phyloP scores from a whole-genome alignment of 2,797 vertebrate genomes.

The Gephyroberyx darwinii region DNA sequence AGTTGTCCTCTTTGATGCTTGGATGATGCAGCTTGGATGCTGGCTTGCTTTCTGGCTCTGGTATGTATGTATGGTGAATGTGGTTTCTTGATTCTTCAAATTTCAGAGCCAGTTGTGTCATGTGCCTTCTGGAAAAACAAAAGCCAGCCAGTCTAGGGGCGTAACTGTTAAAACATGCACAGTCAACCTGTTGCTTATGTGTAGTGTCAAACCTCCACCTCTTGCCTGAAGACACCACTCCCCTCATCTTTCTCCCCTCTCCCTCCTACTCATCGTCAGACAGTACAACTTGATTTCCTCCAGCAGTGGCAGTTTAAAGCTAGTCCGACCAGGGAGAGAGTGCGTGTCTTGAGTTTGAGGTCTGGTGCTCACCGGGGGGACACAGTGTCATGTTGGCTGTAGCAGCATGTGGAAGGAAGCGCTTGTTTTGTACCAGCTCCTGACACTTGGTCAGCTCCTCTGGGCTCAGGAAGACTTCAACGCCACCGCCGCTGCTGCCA shows the following conservation, averaged over 20 bases:
- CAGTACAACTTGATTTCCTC: background rate
- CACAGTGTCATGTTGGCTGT: constrained; percentile 1
- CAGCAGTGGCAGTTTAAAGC: background rate
- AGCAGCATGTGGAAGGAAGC: constrained; percentile 67
- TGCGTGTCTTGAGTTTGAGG: background rate
- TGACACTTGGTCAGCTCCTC: constrained; percentile 1
- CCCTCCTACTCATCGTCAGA: constrained; percentile 10
- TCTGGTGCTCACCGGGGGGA: background rate
- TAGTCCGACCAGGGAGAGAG: background rate
- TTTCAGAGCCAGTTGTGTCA: background rate
- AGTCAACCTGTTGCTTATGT: background rate
- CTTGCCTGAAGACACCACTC: constrained; percentile 76
- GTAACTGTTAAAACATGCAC: constrained; percentile 27
- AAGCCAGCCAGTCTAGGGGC: constrained; percentile 12
- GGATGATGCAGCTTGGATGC: background rate
- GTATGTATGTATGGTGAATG: background rate
- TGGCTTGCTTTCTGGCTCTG: background rate
- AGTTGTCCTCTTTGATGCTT: background rate
- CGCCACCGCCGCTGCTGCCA: background rate
- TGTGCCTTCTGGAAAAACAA: background rate
- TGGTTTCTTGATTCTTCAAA: background rate
- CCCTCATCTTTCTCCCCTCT: constrained; percentile 14
- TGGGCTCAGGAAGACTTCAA: constrained; percentile 26
- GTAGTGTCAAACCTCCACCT: constrained; percentile 32
- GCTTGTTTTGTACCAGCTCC: constrained; percentile 50